Conservation (phyloP, 1,140 invertebrate species). For the Agraylea sexmaculata region DNA sequence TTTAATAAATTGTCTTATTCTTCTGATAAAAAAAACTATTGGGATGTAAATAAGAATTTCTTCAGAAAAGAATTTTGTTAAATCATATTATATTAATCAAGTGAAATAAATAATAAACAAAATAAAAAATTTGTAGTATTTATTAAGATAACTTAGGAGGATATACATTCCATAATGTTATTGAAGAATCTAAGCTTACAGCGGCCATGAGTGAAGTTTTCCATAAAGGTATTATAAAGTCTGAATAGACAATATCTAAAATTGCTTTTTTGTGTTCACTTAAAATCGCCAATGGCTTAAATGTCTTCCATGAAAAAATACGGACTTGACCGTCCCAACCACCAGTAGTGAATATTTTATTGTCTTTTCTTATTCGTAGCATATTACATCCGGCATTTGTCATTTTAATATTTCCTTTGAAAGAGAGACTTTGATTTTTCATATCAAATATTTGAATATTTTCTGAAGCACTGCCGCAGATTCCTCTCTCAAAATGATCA, state of each 20-base stretch:
- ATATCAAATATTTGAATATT: slow-evolving; percentile 46
- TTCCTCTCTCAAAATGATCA: slow-evolving; percentile 45
- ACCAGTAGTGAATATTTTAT: slow-evolving; percentile 60
- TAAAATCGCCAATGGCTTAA: slow-evolving; percentile 61
- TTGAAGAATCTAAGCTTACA: slow-evolving; percentile 53
- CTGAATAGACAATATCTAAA: slow-evolving; percentile 56
- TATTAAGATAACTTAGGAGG: no score
- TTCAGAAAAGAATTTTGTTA: not conserved
- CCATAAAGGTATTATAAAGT: slow-evolving; percentile 47
- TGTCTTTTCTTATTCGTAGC: slow-evolving; percentile 55
- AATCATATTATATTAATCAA: not conserved
- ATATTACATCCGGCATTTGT: slow-evolving; percentile 61
- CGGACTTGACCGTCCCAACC: slow-evolving; percentile 67
- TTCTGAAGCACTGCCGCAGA: slow-evolving; percentile 50
- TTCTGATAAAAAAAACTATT: no score
- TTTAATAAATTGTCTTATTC: no score
- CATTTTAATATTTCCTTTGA: slow-evolving; percentile 46
- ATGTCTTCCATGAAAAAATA: slow-evolving; percentile 66
- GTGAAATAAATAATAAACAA: not conserved
- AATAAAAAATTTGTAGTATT: not conserved
- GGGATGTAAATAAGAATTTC: no score
- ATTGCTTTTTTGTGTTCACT: slow-evolving; percentile 54
- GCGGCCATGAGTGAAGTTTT: slow-evolving; percentile 61
- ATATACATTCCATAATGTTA: slow-evolving; percentile 66
- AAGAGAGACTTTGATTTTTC: slow-evolving; percentile 42